Percentiles rank a stretch among this genome's conserved stretches.
Evolutionary conservation across 2,797 vertebrate species (phyloP).

Genomic region (Epinephelus awoara): DNA sequence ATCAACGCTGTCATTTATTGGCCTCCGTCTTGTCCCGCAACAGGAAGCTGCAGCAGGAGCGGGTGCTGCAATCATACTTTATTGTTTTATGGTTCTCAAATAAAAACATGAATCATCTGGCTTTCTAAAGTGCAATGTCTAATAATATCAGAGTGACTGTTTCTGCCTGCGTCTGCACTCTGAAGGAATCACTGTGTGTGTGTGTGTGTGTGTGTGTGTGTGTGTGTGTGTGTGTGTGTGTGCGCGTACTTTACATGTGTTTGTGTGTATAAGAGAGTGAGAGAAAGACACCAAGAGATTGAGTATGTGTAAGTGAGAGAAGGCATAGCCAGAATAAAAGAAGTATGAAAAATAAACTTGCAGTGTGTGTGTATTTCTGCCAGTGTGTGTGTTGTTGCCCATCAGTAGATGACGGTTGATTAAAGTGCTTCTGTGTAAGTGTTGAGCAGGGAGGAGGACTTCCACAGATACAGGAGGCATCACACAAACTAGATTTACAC

Average conservation of each 20-base stretch:
- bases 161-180: constrained; percentile 79
- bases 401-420: constrained; percentile 60
- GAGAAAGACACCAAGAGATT: constrained; percentile 29
- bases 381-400: constrained; percentile 4
- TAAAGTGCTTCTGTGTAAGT: constrained; percentile 66
- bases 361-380: constrained; percentile 23
- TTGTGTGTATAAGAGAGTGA: constrained; percentile 12
- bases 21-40: constrained; percentile 60
- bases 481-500: constrained; percentile 67
- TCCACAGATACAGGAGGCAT: constrained; percentile 40
- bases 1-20: constrained; percentile 82
- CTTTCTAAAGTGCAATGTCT: constrained; percentile 81
- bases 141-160: constrained; percentile 79
- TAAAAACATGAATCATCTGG: constrained; percentile 85
- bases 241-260: neutral
- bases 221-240: constrained; percentile 5
- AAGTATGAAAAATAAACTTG: constrained; percentile 41
- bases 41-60: constrained; percentile 60
- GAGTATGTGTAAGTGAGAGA: neutral
- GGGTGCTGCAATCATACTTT: constrained; percentile 67
- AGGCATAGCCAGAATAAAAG: constrained; percentile 37
- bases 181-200: constrained; percentile 49
- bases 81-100: constrained; percentile 85
- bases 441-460: constrained; percentile 25
- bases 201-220: constrained; percentile 26